These are phyloP conservation scores for Patella ulyssiponensis DNA, from an alignment of 2,888 invertebrate species.

Conservation along the genomic window DNA sequence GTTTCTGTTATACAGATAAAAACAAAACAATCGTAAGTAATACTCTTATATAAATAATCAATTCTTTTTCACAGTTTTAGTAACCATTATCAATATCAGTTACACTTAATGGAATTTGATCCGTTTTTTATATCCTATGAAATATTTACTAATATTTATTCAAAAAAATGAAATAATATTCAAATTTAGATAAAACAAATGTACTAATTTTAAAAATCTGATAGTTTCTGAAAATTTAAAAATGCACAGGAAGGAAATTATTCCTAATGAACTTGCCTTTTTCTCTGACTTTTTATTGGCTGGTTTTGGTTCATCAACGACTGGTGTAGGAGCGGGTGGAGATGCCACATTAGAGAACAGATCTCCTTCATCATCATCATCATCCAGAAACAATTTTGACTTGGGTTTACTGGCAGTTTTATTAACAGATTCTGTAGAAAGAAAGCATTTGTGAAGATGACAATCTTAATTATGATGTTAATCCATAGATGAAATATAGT, in stretches of 20 bases:
- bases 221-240: too few species aligned
- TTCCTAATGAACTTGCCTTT: conserved; percentile 26
- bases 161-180: too few species aligned
- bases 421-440: background rate
- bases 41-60: background rate
- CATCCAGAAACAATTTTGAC: conserved; percentile 37
- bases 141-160: too few species aligned
- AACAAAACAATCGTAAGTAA: background rate
- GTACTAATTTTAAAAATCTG: too few species aligned
- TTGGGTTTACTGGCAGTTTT: conserved; percentile 1
- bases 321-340: conserved; percentile 14
- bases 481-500: too few species aligned
- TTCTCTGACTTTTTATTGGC: conserved; percentile 33
- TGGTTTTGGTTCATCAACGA: conserved; percentile 26
- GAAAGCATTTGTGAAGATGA: too few species aligned
- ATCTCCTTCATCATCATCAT: conserved; percentile 44
- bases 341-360: conserved; percentile 25
- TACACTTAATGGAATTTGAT: too few species aligned
- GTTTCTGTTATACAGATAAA: conserved; percentile 46
- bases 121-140: too few species aligned
- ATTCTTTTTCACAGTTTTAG: background rate
- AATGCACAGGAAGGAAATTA: background rate
- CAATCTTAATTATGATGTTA: too few species aligned
- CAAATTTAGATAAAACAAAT: too few species aligned
- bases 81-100: background rate